Evolutionary conservation across 2,113 vertebrate species (phyloP).

Genomic region (Acrocephalus arundinaceus): DNA sequence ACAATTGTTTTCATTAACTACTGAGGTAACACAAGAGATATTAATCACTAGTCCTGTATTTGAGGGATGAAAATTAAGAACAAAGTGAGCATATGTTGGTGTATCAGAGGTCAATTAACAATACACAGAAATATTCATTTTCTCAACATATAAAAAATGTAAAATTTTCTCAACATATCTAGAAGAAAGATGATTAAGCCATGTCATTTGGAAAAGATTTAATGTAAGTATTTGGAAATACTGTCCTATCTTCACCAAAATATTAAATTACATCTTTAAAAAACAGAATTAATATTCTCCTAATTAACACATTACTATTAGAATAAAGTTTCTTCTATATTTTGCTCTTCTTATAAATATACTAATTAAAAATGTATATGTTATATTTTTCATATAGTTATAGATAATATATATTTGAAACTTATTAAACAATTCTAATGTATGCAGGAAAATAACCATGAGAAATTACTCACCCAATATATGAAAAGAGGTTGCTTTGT

Average conservation of each 20-base stretch:
- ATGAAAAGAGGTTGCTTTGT: background rate
- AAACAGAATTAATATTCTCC: conserved; percentile 45
- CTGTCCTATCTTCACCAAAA: conserved; percentile 10
- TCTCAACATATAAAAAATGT: background rate
- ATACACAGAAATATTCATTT: conserved; percentile 46
- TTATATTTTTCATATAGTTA: conserved; percentile 33
- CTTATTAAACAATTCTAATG: conserved; percentile 23
- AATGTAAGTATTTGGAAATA: conserved; percentile 50
- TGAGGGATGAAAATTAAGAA: conserved; percentile 30
- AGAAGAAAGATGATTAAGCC: conserved; percentile 28
- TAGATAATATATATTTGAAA: conserved; percentile 29
- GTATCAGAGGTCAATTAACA: conserved; percentile 62
- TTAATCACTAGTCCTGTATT: conserved; percentile 51
- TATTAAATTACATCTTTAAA: conserved; percentile 43
- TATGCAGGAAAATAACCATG: background rate
- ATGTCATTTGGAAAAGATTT: conserved; percentile 24
- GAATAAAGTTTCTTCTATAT: background rate
- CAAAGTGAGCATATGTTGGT: conserved; percentile 40
- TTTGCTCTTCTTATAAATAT: conserved; percentile 4
- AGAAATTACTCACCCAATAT: background rate
- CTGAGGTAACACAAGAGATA: conserved; percentile 52
- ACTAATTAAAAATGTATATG: background rate
- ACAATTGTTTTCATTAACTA: conserved; percentile 63
- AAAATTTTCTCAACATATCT: conserved; percentile 34
- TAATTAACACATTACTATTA: conserved; percentile 53